Evolutionary conservation across 2,113 vertebrate species (phyloP).

Genomic region (Cheirogaleus medius): DNA sequence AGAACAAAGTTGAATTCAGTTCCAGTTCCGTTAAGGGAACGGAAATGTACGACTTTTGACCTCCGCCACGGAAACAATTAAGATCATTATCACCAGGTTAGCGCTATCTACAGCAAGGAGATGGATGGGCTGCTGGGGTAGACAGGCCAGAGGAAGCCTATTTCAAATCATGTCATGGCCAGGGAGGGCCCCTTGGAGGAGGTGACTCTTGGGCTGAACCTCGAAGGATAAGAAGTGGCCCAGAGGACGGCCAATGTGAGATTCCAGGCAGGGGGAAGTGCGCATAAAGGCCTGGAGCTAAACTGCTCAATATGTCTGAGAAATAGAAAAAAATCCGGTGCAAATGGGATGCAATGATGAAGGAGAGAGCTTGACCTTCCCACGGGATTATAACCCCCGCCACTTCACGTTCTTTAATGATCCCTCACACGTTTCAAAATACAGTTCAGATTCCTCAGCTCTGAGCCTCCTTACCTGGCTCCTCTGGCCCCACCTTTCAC

Average conservation of each 20-base stretch:
- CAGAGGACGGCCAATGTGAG: neutral
- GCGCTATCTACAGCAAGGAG: neutral
- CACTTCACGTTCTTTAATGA: neutral
- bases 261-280: no score
- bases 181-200: neutral
- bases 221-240: neutral
- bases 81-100: neutral
- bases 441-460: neutral
- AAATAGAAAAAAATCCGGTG: neutral
- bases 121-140: neutral
- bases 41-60: neutral
- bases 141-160: neutral
- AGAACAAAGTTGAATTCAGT: neutral
- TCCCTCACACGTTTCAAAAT: neutral
- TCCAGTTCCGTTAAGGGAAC: neutral
- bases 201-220: neutral
- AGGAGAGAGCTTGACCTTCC: neutral
- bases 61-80: neutral
- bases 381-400: neutral
- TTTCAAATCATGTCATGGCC: neutral
- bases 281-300: neutral
- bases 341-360: neutral
- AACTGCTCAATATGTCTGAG: neutral
- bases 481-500: neutral
- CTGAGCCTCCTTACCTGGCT: neutral